phyloP scores from a whole-genome alignment of 2,888 invertebrate species.

The Amphipoea lucens region DNA sequence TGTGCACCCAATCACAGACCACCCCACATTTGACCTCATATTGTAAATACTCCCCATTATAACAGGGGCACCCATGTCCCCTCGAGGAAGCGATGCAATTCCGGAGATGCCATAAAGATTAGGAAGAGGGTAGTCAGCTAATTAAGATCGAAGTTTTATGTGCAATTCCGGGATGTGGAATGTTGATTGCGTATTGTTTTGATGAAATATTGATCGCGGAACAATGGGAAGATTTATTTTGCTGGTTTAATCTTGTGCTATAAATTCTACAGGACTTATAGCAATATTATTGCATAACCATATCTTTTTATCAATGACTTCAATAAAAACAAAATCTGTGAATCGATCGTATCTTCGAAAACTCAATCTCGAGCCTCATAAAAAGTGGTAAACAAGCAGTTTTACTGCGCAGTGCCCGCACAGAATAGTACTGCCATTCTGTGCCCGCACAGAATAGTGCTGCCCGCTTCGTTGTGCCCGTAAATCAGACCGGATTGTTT shows the following conservation, averaged over 20 bases:
- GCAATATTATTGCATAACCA: not conserved
- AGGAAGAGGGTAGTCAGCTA: constrained; percentile 44
- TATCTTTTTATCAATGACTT: not conserved
- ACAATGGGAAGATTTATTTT: not conserved
- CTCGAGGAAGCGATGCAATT: constrained; percentile 42
- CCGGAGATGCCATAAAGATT: constrained; percentile 61
- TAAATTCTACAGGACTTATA: not conserved
- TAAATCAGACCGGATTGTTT: constrained; percentile 49
- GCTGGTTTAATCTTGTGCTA: not conserved
- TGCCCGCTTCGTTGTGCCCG: constrained; percentile 3
- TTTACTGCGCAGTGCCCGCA: constrained; percentile 20
- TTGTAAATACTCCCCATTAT: constrained; percentile 42
- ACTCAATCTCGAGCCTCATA: constrained; percentile 46
- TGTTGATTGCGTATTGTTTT: constrained; percentile 41
- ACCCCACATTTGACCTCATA: constrained; percentile 16
- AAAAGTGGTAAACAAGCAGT: constrained; percentile 39
- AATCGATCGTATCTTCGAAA: constrained; percentile 2
- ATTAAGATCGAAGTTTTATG: constrained; percentile 62
- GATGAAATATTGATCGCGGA: constrained; percentile 11
- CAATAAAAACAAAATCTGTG: constrained; percentile 1
- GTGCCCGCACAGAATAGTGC: not conserved
- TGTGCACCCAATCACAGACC: constrained; percentile 27
- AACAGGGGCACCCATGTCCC: constrained; percentile 6
- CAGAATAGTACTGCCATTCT: constrained; percentile 2
- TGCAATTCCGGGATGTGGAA: constrained; percentile 8